phyloP scores from a whole-genome alignment of 2,797 vertebrate species.

The Cygnus olor region DNA sequence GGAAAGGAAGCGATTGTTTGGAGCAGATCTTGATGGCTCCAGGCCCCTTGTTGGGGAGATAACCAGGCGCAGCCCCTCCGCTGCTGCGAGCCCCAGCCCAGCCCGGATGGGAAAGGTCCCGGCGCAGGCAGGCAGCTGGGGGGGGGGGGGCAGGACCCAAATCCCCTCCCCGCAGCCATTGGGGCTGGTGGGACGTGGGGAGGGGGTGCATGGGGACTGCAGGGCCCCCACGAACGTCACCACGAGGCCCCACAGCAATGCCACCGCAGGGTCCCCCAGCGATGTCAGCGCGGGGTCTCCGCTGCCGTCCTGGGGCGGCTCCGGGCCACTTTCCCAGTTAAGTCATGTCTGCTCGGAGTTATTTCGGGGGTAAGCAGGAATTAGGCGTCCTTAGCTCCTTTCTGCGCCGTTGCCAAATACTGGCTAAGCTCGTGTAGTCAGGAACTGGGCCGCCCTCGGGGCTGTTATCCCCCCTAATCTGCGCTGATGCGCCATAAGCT shows the following conservation, averaged over 20 bases:
- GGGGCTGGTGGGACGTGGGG: fast-evolving
- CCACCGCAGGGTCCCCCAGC: neutral
- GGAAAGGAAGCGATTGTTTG: constrained; percentile 73
- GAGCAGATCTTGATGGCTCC: constrained; percentile 75
- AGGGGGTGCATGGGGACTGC: fast-evolving
- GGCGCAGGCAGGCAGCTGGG: neutral
- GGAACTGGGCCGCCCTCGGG: neutral
- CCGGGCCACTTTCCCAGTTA: neutral
- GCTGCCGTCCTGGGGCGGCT: fast-evolving
- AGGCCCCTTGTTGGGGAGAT: constrained; percentile 61
- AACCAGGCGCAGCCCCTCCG: constrained; percentile 22
- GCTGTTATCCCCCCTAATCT: neutral
- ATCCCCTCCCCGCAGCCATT: neutral
- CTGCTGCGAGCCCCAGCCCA: fast-evolving
- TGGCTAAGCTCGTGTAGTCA: neutral
- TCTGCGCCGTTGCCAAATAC: constrained; percentile 52
- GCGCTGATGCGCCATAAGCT: neutral
- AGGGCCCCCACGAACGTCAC: neutral
- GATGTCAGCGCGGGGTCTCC: neutral
- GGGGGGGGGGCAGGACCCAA: fast-evolving
- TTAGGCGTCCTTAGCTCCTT: constrained; percentile 47
- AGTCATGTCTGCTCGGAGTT: neutral
- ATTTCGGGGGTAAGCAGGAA: constrained; percentile 44
- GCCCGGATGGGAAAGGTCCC: neutral
- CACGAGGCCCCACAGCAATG: neutral